These are phyloP conservation scores for Tetragonula carbonaria DNA, from an alignment of 2,888 invertebrate species.

Conservation along the genomic window DNA sequence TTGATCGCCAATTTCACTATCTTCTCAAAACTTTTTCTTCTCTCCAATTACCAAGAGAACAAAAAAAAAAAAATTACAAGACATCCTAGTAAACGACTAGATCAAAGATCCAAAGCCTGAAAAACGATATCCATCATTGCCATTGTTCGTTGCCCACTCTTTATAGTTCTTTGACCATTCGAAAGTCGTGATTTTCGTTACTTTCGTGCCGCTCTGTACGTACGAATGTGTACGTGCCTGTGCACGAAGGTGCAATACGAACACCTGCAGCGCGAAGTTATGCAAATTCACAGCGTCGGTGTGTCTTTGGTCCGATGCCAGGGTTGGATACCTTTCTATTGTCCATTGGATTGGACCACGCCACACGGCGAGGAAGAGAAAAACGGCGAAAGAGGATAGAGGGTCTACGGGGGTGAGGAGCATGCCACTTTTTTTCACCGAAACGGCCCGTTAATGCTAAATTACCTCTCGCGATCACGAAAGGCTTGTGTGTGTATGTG, in stretches of 20 bases:
- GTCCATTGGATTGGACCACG: slow-evolving; percentile 19
- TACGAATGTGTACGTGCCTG: background rate
- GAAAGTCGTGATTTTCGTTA: background rate
- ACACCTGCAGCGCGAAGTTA: slow-evolving; percentile 59
- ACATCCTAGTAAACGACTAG: background rate
- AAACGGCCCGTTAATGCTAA: slow-evolving; percentile 39
- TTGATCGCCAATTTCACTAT: background rate
- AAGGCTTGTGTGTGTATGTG: slow-evolving; percentile 1
- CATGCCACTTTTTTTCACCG: slow-evolving; percentile 37
- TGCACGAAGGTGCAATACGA: slow-evolving; percentile 9
- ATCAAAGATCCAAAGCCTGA: no score
- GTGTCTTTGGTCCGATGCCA: slow-evolving; percentile 39
- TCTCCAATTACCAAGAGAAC: background rate
- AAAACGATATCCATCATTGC: no score
- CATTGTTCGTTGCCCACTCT: no score
- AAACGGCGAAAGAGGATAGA: background rate
- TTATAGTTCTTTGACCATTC: background rate
- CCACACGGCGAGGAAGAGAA: background rate
- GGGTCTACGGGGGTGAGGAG: slow-evolving; percentile 5
- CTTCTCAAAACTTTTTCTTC: background rate
- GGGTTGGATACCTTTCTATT: slow-evolving; percentile 23
- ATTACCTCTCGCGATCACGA: slow-evolving; percentile 50
- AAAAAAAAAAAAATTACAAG: no score
- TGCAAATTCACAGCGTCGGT: slow-evolving; percentile 51
- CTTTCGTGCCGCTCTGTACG: background rate